phyloP scores from a whole-genome alignment of 2,888 invertebrate genomes.

The Ypsolopha sequella region DNA sequence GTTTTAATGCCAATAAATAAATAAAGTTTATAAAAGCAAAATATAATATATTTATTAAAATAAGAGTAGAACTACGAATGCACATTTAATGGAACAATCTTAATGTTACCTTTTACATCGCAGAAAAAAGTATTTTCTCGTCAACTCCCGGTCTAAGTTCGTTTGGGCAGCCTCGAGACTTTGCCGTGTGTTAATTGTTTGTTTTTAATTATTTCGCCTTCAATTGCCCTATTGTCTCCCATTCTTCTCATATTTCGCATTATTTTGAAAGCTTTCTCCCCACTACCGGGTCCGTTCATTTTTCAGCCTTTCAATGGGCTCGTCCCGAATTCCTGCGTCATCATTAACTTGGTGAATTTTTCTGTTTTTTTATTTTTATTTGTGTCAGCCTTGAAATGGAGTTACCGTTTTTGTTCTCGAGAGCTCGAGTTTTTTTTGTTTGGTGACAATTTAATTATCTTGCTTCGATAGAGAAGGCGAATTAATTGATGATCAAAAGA shows the following conservation, averaged over 20 bases:
- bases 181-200: conserved; percentile 66
- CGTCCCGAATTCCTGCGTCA: conserved; percentile 49
- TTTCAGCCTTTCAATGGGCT: conserved; percentile 49
- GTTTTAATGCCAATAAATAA: too few species aligned
- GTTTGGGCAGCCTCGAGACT: conserved; percentile 7
- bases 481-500: too few species aligned
- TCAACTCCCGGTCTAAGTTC: conserved; percentile 14
- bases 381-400: conserved; percentile 9
- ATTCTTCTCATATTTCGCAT: conserved; percentile 54
- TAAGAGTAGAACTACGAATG: too few species aligned
- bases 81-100: too few species aligned
- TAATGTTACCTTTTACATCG: too few species aligned
- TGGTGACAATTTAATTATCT: background rate
- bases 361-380: conserved; percentile 7
- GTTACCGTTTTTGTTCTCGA: conserved; percentile 6
- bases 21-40: too few species aligned
- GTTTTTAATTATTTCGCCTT: conserved; percentile 66
- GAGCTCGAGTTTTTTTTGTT: background rate
- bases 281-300: conserved; percentile 56
- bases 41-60: too few species aligned
- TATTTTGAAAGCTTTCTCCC: conserved; percentile 57
- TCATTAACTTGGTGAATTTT: conserved; percentile 49
- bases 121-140: background rate
- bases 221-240: conserved; percentile 66
- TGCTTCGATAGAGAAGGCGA: too few species aligned